Base-by-base conservation (phyloP, 2,113 vertebrate genomes). In the Ictalurus punctatus region DNA sequence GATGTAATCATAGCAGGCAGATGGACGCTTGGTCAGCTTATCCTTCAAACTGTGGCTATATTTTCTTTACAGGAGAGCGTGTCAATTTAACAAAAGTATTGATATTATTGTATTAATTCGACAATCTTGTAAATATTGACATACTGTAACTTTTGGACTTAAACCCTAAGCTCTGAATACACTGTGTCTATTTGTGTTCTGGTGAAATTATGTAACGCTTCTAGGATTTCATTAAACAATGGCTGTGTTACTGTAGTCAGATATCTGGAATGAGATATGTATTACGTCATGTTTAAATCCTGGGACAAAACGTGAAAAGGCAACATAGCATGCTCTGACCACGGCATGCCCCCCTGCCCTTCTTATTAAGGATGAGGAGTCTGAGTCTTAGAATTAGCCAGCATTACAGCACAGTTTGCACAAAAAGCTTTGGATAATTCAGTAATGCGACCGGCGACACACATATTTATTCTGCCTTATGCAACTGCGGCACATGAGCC, bases 401-500 rank as follows among this genome's bases (percentile, higher is more conserved):
- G 73, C 80, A 87, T 91, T 83, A 48, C 78, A 84, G 54, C 61
- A 87, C 52, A 71, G 82, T 79, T 79, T 73, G 87, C 87, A 73
- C 83, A 76, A 52, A 86, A 86, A 78, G 74, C 63, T 89, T 82
- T 65, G 65, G 85, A 82, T 91, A 89, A 89, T 59, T 79, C 82
- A 65, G 71, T 85, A 89, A 89, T 82, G 79, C 88, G 30, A 40
- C 17, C 30, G 65, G 58, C 16, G 69, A 63, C 85, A 61, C 52
- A 17, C 30, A 81, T 79, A 89, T 81, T 85, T 73, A 91, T 81
- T 89, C 85, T 81, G 80, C 19, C 34, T 91, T 89, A 89, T 14
- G 74, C 88, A 91, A 87, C 54, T n/a, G 58, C 17, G 30, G 63
- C 87, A 81, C 83, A 65, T 80, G 58, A 83, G 76, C 71, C 40